A percentile compares a stretch with the other conserved stretches of the same genome.
These are phyloP conservation scores for Phaenicophaeus curvirostris DNA, from an alignment of 2,797 vertebrate species.

Conservation along the genomic window DNA sequence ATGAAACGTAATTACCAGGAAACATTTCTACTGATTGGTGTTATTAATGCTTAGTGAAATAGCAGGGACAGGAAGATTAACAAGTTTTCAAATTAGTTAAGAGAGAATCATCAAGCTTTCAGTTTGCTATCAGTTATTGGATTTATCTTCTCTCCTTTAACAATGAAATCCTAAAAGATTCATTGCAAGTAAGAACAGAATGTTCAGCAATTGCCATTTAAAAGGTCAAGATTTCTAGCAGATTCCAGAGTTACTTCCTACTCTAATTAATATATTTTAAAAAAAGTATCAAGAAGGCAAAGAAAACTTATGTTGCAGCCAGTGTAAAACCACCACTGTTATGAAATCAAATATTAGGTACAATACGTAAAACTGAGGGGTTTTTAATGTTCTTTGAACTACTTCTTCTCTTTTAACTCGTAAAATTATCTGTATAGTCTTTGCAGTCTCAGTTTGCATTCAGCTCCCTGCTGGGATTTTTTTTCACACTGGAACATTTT, in stretches of 20 bases:
- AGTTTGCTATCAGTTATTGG: not conserved
- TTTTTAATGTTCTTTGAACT: not conserved
- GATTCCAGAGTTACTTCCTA: not conserved
- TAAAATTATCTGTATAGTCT: not conserved
- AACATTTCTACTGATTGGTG: not conserved
- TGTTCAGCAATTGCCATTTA: not conserved
- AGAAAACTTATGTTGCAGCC: not conserved
- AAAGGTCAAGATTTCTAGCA: not conserved
- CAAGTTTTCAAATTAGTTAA: constrained; percentile 11
- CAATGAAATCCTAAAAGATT: not conserved
- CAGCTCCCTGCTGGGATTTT: not conserved
- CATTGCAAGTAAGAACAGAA: not conserved
- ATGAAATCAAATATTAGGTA: constrained; percentile 2
- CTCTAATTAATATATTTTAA: not conserved
- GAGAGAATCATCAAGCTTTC: not conserved
- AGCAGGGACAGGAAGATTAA: not conserved
- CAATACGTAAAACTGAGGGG: not conserved
- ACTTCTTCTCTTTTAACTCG: not conserved
- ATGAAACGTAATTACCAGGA: not conserved
- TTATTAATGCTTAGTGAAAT: not conserved
- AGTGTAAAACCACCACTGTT: not conserved
- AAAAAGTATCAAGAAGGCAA: too few species aligned
- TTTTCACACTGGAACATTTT: not conserved
- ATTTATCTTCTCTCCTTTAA: not conserved
- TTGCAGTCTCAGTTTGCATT: not conserved